Percentiles rank a stretch among this genome's conserved stretches.
Evolutionary conservation across 2,888 invertebrate genomes (phyloP).

Genomic region (Orthosia gracilis): DNA sequence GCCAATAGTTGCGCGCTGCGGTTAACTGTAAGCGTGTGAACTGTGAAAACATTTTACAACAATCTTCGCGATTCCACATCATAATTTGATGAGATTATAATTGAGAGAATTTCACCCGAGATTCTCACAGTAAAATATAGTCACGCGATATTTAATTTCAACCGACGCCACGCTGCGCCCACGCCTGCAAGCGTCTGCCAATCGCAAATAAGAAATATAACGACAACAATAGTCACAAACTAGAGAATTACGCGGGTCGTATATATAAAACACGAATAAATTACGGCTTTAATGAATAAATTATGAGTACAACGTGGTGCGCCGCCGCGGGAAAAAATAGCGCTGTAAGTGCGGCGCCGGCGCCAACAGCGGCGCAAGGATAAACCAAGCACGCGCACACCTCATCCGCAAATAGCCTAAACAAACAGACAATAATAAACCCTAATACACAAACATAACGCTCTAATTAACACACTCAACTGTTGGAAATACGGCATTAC

Average conservation of each 20-base stretch:
- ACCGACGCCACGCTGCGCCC: slow-evolving; percentile 71
- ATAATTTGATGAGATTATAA: slow-evolving; percentile 62
- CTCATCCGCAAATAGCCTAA: slow-evolving; percentile 72
- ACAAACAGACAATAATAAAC: slow-evolving; percentile 69
- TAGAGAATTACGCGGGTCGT: slow-evolving; percentile 80
- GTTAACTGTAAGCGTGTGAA: slow-evolving; percentile 60
- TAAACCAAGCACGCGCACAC: slow-evolving; percentile 82
- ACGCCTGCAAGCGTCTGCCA: slow-evolving; percentile 68
- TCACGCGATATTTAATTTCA: slow-evolving; percentile 81
- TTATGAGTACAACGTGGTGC: slow-evolving; percentile 84
- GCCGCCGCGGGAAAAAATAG: slow-evolving; percentile 88
- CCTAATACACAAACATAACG: slow-evolving; percentile 69
- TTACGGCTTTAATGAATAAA: slow-evolving; percentile 89
- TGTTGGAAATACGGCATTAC: slow-evolving; percentile 75
- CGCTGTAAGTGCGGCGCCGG: slow-evolving; percentile 88
- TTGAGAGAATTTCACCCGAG: slow-evolving; percentile 68
- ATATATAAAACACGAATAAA: slow-evolving; percentile 84
- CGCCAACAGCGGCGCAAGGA: slow-evolving; percentile 87
- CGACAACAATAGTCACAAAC: slow-evolving; percentile 82
- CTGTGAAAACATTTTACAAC: slow-evolving; percentile 60
- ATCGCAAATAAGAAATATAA: slow-evolving; percentile 75
- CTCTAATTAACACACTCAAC: slow-evolving; percentile 59
- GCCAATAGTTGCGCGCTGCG: slow-evolving; percentile 62
- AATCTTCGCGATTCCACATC: slow-evolving; percentile 37
- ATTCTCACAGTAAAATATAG: slow-evolving; percentile 76